Conservation (phyloP, 2,113 vertebrate genomes). For the Tachycineta bicolor region DNA sequence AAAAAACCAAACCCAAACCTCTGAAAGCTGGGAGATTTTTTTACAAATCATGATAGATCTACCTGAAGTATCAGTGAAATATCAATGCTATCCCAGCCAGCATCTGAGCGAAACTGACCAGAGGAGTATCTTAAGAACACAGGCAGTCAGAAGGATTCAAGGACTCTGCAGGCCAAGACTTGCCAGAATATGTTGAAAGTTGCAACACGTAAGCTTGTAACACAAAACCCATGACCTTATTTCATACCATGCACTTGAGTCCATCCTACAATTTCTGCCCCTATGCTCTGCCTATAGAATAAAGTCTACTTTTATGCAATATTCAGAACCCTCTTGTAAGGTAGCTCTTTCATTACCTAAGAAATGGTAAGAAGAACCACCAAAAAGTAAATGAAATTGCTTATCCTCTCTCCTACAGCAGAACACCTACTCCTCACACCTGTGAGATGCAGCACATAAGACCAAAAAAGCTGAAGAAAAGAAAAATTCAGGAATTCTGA, state of each 20-base stretch:
- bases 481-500: background rate
- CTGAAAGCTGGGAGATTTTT: background rate
- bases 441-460: background rate
- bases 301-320: background rate
- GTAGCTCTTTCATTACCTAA: background rate
- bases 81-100: background rate
- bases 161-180: background rate
- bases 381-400: background rate
- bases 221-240: background rate
- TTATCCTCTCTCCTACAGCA: background rate
- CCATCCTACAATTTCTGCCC: background rate
- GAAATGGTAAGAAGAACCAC: background rate
- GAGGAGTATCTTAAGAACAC: accelerated
- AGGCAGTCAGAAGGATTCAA: background rate
- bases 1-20: background rate
- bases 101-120: background rate
- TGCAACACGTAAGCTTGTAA: background rate
- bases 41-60: background rate
- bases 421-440: background rate
- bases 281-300: background rate
- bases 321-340: background rate
- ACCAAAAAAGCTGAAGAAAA: background rate
- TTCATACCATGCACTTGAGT: background rate
- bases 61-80: background rate
- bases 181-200: background rate